Base-by-base conservation (phyloP, 1,140 invertebrate genomes). In the Drosophila willistoni region DNA sequence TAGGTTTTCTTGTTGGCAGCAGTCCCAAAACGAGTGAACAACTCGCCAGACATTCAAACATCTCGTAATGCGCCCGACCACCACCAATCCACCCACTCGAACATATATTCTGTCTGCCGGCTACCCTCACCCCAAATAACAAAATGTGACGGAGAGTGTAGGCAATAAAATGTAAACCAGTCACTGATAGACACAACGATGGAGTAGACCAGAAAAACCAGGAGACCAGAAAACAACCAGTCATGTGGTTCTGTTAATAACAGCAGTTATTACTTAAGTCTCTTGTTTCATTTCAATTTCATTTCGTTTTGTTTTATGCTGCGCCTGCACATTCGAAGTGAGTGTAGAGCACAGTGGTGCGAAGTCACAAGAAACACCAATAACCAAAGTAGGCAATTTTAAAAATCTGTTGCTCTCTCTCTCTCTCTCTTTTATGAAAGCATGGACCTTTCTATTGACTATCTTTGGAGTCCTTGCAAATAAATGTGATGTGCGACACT, bases 201-300 rank as follows among this genome's bases (percentile, higher is more conserved):
- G 14, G 44, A 25, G 12, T 7, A 14, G 12, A 12, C 56, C 61
- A 56, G 33, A 67, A 29, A 29, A 41, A 61, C 54, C 62, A 29
- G 60, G 39, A 29, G 25, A 29, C 63, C 44, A 51, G 44, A 51
- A 51, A 42, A 36, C 19, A 34, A 39, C 29, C 34, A 62, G 34
- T 44, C 41, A 64, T 64, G 39, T 64, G 61, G 39, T 44, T 47
- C 73, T 79, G 76, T 75, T 76, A 72, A 79, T 76, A 79, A 79
- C 76, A 71, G 64, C 73, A 72, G 76, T 76, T 79, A 79, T 79
- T 79, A 79, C 76, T 79, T 79, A 79, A 79, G 76, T 79, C 76
- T 76, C 76, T 79, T 79, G 76, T 79, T 76, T 79, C 76, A 79
- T 79, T 79, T 72, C 76, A 79, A 76, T 79, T 79, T 75, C 61